Conservation (phyloP, 2,888 invertebrate species). For the Lasioglossum vierecki region DNA sequence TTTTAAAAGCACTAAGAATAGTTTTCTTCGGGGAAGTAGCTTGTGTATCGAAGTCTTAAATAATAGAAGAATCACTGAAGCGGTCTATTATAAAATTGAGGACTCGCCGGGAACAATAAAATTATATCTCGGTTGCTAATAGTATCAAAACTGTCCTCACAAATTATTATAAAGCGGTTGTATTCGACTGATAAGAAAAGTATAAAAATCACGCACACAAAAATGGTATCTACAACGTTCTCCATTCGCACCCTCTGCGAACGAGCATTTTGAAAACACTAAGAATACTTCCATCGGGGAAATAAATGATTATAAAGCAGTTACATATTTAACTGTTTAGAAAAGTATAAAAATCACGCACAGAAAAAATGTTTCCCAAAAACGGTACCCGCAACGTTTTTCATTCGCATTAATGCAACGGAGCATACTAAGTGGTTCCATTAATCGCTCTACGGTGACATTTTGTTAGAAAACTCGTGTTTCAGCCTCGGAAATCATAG, state of each 20-base stretch:
- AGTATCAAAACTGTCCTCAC: background rate
- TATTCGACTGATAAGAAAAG: background rate
- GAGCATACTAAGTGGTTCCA: background rate
- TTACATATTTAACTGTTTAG: background rate
- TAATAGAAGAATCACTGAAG: background rate
- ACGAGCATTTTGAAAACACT: too few species aligned
- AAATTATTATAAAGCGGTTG: background rate
- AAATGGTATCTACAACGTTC: too few species aligned
- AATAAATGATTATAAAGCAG: too few species aligned
- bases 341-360: background rate
- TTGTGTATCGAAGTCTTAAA: background rate
- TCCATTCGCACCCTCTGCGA: too few species aligned
- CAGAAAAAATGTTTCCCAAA: background rate
- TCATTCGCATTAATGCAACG: background rate
- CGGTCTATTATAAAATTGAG: background rate
- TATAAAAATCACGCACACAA: background rate
- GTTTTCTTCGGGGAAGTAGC: background rate
- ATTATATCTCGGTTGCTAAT: background rate
- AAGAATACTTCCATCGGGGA: too few species aligned
- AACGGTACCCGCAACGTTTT: background rate
- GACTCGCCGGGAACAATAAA: background rate
- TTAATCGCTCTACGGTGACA: background rate
- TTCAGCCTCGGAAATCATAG: background rate
- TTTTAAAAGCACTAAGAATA: background rate
- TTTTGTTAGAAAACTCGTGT: background rate